These are phyloP conservation scores for Orchesellides sinensis DNA, from an alignment of 2,888 invertebrate species.

Conservation along the genomic window DNA sequence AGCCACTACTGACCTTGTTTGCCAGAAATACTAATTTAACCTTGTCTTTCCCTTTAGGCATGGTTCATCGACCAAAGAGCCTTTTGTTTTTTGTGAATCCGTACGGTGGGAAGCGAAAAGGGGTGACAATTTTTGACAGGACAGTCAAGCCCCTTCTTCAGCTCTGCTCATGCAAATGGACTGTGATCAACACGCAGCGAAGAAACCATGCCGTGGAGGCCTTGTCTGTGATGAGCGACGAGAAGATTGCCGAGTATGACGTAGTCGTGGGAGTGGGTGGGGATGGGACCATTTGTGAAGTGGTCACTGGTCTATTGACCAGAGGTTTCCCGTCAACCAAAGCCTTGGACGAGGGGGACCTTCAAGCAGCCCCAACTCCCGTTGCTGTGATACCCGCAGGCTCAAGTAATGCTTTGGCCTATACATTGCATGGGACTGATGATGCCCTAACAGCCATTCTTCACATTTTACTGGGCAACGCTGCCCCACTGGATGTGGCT, in stretches of 20 bases:
- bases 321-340: conserved; percentile 64
- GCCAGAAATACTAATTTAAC: background rate
- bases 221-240: conserved; percentile 80
- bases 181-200: conserved; percentile 84
- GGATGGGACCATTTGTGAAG: conserved; percentile 91
- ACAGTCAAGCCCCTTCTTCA: conserved; percentile 83
- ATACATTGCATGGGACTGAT: conserved; percentile 87
- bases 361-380: conserved; percentile 69
- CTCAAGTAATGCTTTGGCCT: conserved; percentile 83
- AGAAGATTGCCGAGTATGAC: conserved; percentile 77
- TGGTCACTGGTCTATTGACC: conserved; percentile 76
- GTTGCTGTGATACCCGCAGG: conserved; percentile 72
- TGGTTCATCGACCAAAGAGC: conserved; percentile 82
- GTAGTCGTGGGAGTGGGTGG: conserved; percentile 90
- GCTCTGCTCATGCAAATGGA: conserved; percentile 83
- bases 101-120: conserved; percentile 87
- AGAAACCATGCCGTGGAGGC: conserved; percentile 87
- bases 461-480: conserved; percentile 85
- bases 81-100: conserved; percentile 90
- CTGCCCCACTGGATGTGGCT: conserved; percentile 73
- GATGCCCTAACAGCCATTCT: conserved; percentile 89
- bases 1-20: background rate
- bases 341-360: conserved; percentile 64
- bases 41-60: conserved; percentile 77
- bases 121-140: conserved; percentile 85